A percentile compares a stretch with the other conserved stretches of the same genome.
Evolutionary conservation across 2,888 invertebrate genomes (phyloP).

Genomic region (Choreutis nemorana): DNA sequence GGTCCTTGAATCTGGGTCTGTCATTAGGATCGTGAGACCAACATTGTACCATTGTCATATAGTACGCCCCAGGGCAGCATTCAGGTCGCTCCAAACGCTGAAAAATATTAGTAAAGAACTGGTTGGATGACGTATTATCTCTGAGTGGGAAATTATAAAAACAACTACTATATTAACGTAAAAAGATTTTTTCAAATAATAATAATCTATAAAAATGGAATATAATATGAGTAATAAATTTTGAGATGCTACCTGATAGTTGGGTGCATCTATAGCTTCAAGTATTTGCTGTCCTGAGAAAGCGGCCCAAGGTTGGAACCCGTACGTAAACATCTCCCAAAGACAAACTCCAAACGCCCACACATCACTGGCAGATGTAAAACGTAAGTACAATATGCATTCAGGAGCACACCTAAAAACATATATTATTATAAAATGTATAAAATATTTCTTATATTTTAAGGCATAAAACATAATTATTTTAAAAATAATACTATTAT

Average conservation of each 20-base stretch:
- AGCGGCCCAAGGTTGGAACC: constrained; percentile 98
- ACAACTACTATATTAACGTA: not conserved
- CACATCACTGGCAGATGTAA: constrained; percentile 96
- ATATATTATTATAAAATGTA: not conserved
- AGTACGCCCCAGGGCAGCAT: constrained; percentile 93
- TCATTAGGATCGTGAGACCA: constrained; percentile 93
- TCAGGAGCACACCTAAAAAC: constrained; percentile 90
- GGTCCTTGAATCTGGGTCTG: constrained; percentile 89
- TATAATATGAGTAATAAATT: not conserved
- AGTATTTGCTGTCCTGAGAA: constrained; percentile 93
- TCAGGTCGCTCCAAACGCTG: constrained; percentile 92
- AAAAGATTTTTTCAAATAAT: not conserved
- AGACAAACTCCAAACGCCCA: constrained; percentile 99
- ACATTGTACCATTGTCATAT: constrained; percentile 91
- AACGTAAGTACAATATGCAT: constrained; percentile 93
- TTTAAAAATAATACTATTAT: not conserved
- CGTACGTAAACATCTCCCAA: constrained; percentile 99
- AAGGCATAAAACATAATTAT: not conserved
- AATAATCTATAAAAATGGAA: not conserved
- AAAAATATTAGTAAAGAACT: constrained; percentile 11
- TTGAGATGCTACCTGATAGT: constrained; percentile 85
- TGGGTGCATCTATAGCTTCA: constrained; percentile 93
- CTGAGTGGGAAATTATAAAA: not conserved
- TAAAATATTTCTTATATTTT: constrained; percentile 1
- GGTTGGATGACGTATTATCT: not conserved